phyloP scores from a whole-genome alignment of 2,888 invertebrate genomes.

The Phyllotreta cruciferae region DNA sequence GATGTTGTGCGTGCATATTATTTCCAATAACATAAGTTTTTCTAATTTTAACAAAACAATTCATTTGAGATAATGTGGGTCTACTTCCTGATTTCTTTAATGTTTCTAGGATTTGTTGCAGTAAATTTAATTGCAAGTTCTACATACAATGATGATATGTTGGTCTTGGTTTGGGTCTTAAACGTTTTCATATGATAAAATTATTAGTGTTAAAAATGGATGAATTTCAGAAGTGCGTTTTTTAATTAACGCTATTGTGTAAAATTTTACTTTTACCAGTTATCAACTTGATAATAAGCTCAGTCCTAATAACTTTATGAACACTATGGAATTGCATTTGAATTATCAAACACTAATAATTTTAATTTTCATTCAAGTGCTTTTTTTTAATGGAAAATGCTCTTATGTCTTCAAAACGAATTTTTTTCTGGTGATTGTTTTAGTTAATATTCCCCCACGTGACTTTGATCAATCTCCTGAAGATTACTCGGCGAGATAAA shows the following conservation, averaged over 20 bases:
- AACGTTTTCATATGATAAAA: conserved; percentile 1
- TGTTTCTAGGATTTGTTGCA: conserved; percentile 14
- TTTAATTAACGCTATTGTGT: too few relatives aligned
- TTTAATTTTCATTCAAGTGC: background rate
- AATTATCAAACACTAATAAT: too few relatives aligned
- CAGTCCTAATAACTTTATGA: too few relatives aligned
- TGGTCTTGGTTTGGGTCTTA: conserved; percentile 5
- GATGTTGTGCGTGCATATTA: background rate
- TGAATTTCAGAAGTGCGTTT: too few relatives aligned
- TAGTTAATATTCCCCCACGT: conserved; percentile 19
- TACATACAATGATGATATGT: conserved; percentile 11
- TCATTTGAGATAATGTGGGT: background rate
- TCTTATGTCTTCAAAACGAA: conserved; percentile 8
- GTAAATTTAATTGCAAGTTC: conserved; percentile 6
- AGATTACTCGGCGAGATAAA: conserved; percentile 19
- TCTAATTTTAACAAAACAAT: too few relatives aligned
- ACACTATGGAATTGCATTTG: too few relatives aligned
- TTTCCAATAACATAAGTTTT: background rate
- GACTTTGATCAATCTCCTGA: conserved; percentile 19
- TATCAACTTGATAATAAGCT: too few relatives aligned
- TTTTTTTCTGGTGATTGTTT: conserved; percentile 21
- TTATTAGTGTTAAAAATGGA: conserved; percentile 13
- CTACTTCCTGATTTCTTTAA: conserved; percentile 15
- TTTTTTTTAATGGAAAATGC: background rate
- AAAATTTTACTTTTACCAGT: too few relatives aligned